phyloP scores from a whole-genome alignment of 2,797 vertebrate genomes.

The Galagoides demidoff region DNA sequence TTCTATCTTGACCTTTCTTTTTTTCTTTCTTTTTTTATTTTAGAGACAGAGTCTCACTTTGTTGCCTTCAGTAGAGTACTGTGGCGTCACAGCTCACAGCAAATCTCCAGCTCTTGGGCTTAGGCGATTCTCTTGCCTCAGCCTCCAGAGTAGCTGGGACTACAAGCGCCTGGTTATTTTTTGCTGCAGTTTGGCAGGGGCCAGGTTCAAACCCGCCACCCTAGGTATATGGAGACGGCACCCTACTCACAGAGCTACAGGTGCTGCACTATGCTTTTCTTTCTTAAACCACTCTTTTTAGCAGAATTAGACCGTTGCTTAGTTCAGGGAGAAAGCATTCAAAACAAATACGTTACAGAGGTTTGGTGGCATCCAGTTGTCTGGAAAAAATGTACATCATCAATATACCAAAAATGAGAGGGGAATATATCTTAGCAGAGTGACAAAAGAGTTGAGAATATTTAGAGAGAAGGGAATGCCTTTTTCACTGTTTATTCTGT shows the following conservation, averaged over 20 bases:
- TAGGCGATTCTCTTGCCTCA: too few species aligned
- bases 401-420: not conserved
- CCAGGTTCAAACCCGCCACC: too few species aligned
- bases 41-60: too few species aligned
- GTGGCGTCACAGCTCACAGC: too few species aligned
- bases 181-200: too few species aligned
- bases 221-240: too few species aligned
- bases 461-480: not conserved
- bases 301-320: not conserved
- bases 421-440: not conserved
- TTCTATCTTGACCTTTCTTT: slow-evolving; percentile 39
- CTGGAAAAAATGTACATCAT: not conserved
- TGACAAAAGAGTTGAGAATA: not conserved
- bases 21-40: too few species aligned
- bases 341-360: slow-evolving; percentile 12
- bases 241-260: too few species aligned
- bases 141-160: too few species aligned
- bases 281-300: slow-evolving; percentile 46
- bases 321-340: slow-evolving; percentile 24
- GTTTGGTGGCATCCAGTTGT: not conserved
- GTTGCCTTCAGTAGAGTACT: too few species aligned
- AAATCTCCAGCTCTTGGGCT: too few species aligned
- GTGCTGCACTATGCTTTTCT: not conserved
- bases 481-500: not conserved
- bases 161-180: too few species aligned